These are phyloP conservation scores for Pseudorasbora parva DNA, from an alignment of 2,113 vertebrate genomes.

Conservation along the genomic window DNA sequence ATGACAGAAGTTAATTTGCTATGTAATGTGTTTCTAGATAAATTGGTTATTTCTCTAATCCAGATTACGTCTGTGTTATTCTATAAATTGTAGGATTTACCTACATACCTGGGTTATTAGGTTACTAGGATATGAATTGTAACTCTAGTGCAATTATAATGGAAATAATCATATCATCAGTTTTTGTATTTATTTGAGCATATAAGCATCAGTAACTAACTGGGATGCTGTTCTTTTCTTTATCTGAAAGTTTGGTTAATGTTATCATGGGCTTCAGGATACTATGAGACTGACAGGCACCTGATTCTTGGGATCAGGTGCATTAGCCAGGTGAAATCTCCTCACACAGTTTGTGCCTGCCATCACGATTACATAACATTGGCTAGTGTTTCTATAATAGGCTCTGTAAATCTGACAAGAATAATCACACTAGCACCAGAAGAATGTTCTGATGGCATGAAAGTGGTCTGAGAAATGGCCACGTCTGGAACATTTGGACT, in stretches of 20 bases:
- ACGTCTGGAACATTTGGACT: not conserved
- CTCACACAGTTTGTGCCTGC: conserved; percentile 36
- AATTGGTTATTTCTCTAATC: not conserved
- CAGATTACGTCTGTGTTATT: not conserved
- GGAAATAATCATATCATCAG: not conserved
- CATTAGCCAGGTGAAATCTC: conserved; percentile 32
- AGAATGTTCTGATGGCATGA: not conserved
- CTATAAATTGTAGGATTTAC: not conserved
- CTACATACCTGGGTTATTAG: not conserved
- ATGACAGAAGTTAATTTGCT: not conserved
- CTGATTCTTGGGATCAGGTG: conserved; percentile 34
- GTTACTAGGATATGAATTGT: not conserved
- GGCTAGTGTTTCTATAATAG: conserved; percentile 48
- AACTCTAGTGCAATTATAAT: no score
- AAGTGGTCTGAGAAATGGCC: not conserved
- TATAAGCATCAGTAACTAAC: not conserved
- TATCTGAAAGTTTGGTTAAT: not conserved
- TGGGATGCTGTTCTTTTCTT: not conserved
- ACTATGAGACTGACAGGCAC: not conserved
- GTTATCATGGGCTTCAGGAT: not conserved
- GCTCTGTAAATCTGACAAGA: conserved; percentile 39
- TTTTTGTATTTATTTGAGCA: not conserved
- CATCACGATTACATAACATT: conserved; percentile 52
- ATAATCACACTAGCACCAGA: conserved; percentile 37
- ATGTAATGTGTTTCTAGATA: not conserved